Conservation (phyloP, 2,113 vertebrate genomes). For the pig (Sus scrofa) region T2T-Sscrofa CM000828.6:57287001-57287500, state of each 20-base stretch:
- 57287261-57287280: slow-evolving; percentile 15
- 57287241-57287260: slow-evolving; percentile 66
- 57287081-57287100: neutral
- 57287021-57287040: neutral
- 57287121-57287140: neutral
- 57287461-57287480: neutral
- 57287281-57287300: neutral
- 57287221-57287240: slow-evolving; percentile 53
- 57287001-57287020: neutral
- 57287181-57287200: neutral
- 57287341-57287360: neutral
- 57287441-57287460: neutral
- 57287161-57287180: neutral
- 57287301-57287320: neutral
- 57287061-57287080: neutral
- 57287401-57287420: neutral
- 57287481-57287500: neutral
- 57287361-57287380: neutral
- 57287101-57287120: neutral
- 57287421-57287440: neutral
- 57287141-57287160: neutral
- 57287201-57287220: slow-evolving; percentile 62
- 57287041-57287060: neutral
- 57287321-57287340: neutral
- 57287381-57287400: neutral